Evolutionary conservation across 2,797 vertebrate genomes (phyloP), one percentile per base, ranked within the genome.

Genomic region (Tachyglossus aculeatus): DNA sequence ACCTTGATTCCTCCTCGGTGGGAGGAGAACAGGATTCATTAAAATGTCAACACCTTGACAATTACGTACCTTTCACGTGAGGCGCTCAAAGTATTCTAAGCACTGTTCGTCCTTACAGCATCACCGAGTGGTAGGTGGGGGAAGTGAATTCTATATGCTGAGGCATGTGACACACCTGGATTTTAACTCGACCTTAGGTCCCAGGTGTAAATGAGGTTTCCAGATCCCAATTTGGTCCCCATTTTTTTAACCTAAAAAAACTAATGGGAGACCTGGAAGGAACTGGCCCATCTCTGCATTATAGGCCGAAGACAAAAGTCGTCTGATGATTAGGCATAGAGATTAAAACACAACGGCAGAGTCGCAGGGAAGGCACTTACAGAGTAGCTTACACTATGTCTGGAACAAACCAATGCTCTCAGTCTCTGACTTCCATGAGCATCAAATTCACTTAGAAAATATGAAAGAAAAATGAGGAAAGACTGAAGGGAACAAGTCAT

Each of bases 141-240:
- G 45, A 4, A 13, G 27, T 37, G 41, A 55, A 12, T 41, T 36
- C 32, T 16, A 36, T 31, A 41, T 40, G 22, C 32, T 24, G 14
- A 43, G 25, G 53, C 15, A 50, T 50, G 15, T 3, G 13, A 32
- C 15, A 11, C 33, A 33, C 34, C 29, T 43, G 60, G 29, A 36
- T 58, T 57, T 51, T 57, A 48, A 33, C 21, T 65, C 52, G 58
- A 58, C 51, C 32, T 68, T 53, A 18, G 47, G 74, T n/a, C 10
- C 5, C 34, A 37, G 43, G 33, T 25, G n/a, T 67, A 34, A 16
- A 39, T 7, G 21, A 62, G 52, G 33, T 25, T 54, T 24, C 16
- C 56, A 45, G 18, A 53, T 58, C 5, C 43, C 32, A 10, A 2
- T n/a, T 36, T 57, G 41, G 69, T 45, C 16, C 40, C n/a, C 19